These are phyloP conservation scores for Agrilus biguttatus DNA, from an alignment of 2,888 invertebrate genomes.

Conservation along the genomic window DNA sequence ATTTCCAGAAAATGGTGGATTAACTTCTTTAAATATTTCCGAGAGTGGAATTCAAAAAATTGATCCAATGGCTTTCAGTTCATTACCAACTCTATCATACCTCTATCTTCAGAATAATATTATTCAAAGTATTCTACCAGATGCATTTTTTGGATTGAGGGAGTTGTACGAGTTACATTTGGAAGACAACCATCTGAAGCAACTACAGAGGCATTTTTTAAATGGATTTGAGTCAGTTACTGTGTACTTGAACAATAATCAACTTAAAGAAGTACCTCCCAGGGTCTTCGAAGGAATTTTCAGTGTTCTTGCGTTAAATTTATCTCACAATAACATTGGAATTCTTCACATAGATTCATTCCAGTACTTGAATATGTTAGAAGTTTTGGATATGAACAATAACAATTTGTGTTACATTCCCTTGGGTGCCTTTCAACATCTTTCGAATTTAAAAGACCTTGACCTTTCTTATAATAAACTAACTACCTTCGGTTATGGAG, in stretches of 20 bases:
- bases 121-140: constrained; percentile 16
- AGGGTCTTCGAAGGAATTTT: constrained; percentile 19
- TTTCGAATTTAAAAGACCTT: constrained; percentile 16
- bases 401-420: constrained; percentile 23
- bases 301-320: constrained; percentile 19
- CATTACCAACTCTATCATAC: constrained; percentile 16
- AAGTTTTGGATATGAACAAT: constrained; percentile 20
- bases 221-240: constrained; percentile 18
- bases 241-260: constrained; percentile 19
- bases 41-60: constrained; percentile 19
- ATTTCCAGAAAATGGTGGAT: constrained; percentile 18
- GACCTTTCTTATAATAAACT: constrained; percentile 23
- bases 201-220: constrained; percentile 18
- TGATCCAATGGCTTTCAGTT: constrained; percentile 17
- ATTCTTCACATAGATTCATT: constrained; percentile 19
- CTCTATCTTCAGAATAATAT: constrained; percentile 20
- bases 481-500: constrained; percentile 17
- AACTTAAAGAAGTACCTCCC: constrained; percentile 15
- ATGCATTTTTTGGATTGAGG: constrained; percentile 22
- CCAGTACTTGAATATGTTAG: constrained; percentile 16
- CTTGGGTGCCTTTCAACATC: constrained; percentile 20
- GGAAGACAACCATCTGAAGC: constrained; percentile 17
- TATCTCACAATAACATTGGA: constrained; percentile 21
- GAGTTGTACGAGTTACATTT: constrained; percentile 23
- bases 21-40: constrained; percentile 20